phyloP scores from a whole-genome alignment of 2,888 invertebrate genomes.

The Drosophila borealis region DNA sequence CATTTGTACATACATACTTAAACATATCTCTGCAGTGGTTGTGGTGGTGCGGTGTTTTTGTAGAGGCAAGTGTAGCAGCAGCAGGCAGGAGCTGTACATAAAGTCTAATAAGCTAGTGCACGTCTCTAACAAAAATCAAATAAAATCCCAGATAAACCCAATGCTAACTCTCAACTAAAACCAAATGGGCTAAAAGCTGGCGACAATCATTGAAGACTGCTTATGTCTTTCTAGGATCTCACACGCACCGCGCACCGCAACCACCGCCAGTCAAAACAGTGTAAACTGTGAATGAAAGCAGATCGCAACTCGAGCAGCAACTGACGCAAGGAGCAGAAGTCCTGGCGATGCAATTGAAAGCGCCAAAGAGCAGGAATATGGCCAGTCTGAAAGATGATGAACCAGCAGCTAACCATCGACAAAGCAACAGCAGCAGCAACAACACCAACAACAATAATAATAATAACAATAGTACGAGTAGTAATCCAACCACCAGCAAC shows the following conservation, averaged over 20 bases:
- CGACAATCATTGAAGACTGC: constrained; percentile 72
- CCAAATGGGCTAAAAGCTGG: constrained; percentile 30
- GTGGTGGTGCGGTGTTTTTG: constrained; percentile 48
- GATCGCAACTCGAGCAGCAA: constrained; percentile 7
- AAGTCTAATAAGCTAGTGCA: constrained; percentile 63
- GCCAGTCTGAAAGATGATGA: constrained; percentile 77
- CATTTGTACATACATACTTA: constrained; percentile 28
- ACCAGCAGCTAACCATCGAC: constrained; percentile 56
- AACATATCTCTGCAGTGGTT: constrained; percentile 57
- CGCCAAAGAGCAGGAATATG: constrained; percentile 70
- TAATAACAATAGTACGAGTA: constrained; percentile 14
- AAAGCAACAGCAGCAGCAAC: constrained; percentile 42
- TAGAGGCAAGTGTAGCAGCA: constrained; percentile 22
- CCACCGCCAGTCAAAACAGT: constrained; percentile 30
- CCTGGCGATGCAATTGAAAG: constrained; percentile 78
- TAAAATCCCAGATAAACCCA: constrained; percentile 9
- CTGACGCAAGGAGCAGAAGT: constrained; percentile 46
- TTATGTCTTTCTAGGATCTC: constrained; percentile 73
- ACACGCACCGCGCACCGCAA: constrained; percentile 47
- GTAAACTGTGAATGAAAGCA: constrained; percentile 27
- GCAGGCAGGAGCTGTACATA: constrained; percentile 39
- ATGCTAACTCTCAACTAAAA: constrained; percentile 61
- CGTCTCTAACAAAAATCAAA: constrained; percentile 64
- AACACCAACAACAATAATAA: constrained; percentile 38
- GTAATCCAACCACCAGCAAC: constrained; percentile 1